Evolutionary conservation across 2,888 invertebrate species (phyloP), one percentile per base, ranked within the genome.

Genomic region (Lasioglossum lativentre): DNA sequence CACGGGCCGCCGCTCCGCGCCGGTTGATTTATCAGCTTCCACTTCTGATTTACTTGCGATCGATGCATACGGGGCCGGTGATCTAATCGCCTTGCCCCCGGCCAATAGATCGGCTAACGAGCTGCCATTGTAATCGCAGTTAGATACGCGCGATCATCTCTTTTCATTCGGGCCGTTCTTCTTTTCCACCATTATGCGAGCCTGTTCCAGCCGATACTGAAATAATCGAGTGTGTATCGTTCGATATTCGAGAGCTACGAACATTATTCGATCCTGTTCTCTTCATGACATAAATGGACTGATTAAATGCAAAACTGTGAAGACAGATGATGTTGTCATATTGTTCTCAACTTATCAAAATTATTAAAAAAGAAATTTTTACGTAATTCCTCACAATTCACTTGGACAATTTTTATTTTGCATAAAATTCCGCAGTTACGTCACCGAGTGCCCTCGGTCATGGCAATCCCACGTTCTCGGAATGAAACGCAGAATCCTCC

Each of bases 21-120:
- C 23, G 72, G 34, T 30, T 66, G 72, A 82, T 85, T 78, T 82
- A 85, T 82, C 76, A 82, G 56, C 75, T 68, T 78, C 63, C 75
- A 56, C 71, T 63, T 75, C 66, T 68, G 78, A 71, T 79, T 82
- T 40, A 59, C 70, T 47, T 63, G 23, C 52, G 74, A 52, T 74
- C 78, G 38, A 75, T n/a, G 16, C 19, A 38, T 30, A 14, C 63
- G 6, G 6, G 6, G 4, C 30, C 56, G 16, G 5, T 45, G 52
- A 66, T 47, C 12, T 34, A 71, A 71, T 27, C 63, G 77, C 16
- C 68, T 40, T 70, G 68, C 42, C 42, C 71, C 12, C 42, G 42
- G 38, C 45, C 71, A 27, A 71, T 75, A 27, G 38, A 75, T 66
- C 45, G 30, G 45, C 38, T 70, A 70, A 70, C 68, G 38, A 70